Percentiles rank a stretch among this genome's conserved stretches.
Conservation (phyloP, 1,140 invertebrate genomes). For the Asobara japonica region DNA sequence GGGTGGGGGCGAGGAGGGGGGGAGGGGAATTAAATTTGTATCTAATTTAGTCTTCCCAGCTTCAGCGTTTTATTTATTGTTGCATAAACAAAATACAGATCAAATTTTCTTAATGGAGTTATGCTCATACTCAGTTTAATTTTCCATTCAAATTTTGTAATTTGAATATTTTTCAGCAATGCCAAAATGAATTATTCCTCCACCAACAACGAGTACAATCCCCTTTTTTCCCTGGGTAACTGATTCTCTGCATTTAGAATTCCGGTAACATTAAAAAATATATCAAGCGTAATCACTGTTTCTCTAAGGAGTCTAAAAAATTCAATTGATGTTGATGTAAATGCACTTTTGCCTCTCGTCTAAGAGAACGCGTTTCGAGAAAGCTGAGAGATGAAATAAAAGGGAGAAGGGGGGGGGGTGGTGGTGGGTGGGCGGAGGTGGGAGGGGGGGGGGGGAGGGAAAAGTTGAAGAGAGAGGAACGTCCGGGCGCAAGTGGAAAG, state of each 20-base stretch:
- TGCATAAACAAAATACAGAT: too few species aligned
- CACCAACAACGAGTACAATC: not conserved
- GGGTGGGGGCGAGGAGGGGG: too few species aligned
- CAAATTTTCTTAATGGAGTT: too few species aligned
- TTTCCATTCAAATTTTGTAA: too few species aligned
- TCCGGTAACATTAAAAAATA: not conserved
- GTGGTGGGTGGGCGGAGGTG: not conserved
- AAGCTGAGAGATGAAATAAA: constrained; percentile 45
- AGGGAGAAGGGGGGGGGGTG: constrained; percentile 5
- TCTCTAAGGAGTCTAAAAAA: constrained; percentile 53
- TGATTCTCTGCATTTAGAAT: not conserved
- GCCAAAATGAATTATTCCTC: not conserved
- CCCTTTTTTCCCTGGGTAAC: not conserved
- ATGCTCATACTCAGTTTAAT: too few species aligned
- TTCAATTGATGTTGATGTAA: constrained; percentile 54
- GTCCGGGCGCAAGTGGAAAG: constrained; percentile 2
- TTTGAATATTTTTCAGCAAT: too few species aligned
- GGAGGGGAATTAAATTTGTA: too few species aligned
- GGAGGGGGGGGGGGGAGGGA: constrained; percentile 13
- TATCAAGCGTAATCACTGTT: not conserved
- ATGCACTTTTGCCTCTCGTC: constrained; percentile 53
- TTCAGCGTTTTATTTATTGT: too few species aligned
- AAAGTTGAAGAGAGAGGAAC: constrained; percentile 39
- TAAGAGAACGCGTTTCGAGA: constrained; percentile 55
- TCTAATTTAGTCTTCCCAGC: too few species aligned